Evolutionary conservation across 1,140 invertebrate species (phyloP), one percentile per base, ranked within the genome.

Genomic region (Macrocentrus cingulum): DNA sequence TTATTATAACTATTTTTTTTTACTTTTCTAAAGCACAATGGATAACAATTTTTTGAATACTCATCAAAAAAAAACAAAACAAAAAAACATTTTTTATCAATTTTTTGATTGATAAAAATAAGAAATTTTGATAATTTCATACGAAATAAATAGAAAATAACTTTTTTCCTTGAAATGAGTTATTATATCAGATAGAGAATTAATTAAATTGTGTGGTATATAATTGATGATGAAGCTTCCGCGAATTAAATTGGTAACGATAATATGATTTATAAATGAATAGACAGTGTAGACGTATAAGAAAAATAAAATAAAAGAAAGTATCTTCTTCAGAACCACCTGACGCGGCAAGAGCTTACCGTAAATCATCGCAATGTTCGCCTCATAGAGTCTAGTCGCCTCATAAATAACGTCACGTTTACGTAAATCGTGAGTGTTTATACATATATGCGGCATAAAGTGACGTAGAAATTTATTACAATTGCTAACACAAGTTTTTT

Each of bases 301-400:
- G n/a, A 1, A 8, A 29, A 13, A 32, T 13, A 29, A 50, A 50
- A 50, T 8, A n/a, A 18, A 50, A 16, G 25, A 50, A n/a, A 15
- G 18, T 23, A 32, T 8, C 11, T 15, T 2, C 9, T 46, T 19
- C 9, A 20, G 13, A 46, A 39, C 44, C 34, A 41, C 25, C 42
- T 46, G 18, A 34, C 25, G n/a, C 29, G 9, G 32, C 18, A 45
- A 45, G 37, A 46, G 11, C 29, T 37, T 22, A 36, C 46, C 23
- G 9, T 49, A 49, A 49, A 49, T 49, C 46, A 49, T 32, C 22
- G 9, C 11, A 8, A 20, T 29, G 46, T 49, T 29, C 46, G 46
- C 46, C 46, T 49, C 25, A 49, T 59, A 59, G 37, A 59, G 45
- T 59, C 44, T 45, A 19, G 46, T 53, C 50, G 53, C 45, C 44